Conservation (phyloP, 2,888 invertebrate genomes). For the Cheilosia pagana region DNA sequence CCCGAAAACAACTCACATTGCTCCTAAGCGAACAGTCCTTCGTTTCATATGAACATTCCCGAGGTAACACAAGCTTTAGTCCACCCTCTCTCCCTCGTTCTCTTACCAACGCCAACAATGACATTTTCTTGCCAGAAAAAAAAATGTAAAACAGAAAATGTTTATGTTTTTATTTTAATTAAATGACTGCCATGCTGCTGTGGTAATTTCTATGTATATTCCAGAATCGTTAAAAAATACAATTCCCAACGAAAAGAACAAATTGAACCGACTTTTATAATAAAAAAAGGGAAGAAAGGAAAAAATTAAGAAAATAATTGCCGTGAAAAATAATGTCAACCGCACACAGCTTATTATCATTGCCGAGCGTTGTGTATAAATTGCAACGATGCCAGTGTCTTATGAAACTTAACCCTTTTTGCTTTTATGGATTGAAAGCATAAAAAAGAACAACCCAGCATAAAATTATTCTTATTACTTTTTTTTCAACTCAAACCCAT, state of each 20-base stretch:
- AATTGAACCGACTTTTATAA: conserved; percentile 17
- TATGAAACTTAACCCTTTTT: conserved; percentile 66
- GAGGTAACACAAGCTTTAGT: too few relatives aligned
- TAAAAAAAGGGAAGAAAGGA: conserved; percentile 33
- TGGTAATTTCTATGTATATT: conserved; percentile 46
- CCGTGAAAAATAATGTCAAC: conserved; percentile 72
- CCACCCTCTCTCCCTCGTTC: too few relatives aligned
- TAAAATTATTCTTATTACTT: conserved; percentile 26
- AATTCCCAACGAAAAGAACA: conserved; percentile 7
- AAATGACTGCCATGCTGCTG: conserved; percentile 61
- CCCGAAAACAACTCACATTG: too few relatives aligned
- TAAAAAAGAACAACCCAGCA: conserved; percentile 29
- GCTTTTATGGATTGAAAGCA: conserved; percentile 56
- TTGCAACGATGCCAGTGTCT: conserved; percentile 33
- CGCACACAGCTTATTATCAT: conserved; percentile 62
- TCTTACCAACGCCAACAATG: too few relatives aligned
- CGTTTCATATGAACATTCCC: too few relatives aligned
- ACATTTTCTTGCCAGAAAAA: background rate
- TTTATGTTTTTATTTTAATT: conserved; percentile 57
- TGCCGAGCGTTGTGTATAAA: conserved; percentile 52
- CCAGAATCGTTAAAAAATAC: conserved; percentile 39
- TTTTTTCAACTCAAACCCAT: conserved; percentile 62
- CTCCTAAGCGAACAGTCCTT: too few relatives aligned
- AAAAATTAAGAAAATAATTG: conserved; percentile 59
- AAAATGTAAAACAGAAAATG: conserved; percentile 19